Evolutionary conservation across 2,113 vertebrate genomes (phyloP), one percentile per base, ranked within the genome.

Genomic region (Hymenochirus boettgeri): DNA sequence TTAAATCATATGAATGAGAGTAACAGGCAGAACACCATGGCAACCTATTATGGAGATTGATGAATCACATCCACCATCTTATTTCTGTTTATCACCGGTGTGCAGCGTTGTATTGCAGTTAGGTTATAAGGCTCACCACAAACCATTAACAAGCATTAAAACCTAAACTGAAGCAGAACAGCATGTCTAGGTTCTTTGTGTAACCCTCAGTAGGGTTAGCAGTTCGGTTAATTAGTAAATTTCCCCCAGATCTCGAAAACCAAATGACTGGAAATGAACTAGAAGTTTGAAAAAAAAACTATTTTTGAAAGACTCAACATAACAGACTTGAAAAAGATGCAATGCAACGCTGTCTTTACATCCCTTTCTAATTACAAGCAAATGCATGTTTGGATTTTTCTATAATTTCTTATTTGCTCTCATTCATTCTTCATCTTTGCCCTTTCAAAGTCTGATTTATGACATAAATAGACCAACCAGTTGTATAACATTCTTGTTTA

Each of bases 181-280:
- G 2, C 19, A 21, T 29, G 13, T 21, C 37, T 22, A 5, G 33
- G 18, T n/a, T 31, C 46, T 33, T 13, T 33, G 46, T 27, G 4
- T 23, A 22, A 35, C 24, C 59, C 25, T 61, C 45, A 61, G 33
- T 61, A 18, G 59, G 59, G 46, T 50, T 31, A 50, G 45, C 45
- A 61, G 45, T 18, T 19, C 48, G 18, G 45, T 50, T 61, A 61
- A 61, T 61, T 61, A 61, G 59, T 61, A 18, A 15, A 12, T 46
- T 19, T n/a, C 59, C 31, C 19, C 24, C 22, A 5, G 8, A 27
- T 24, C 25, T 47, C n/a, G n/a, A 12, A 61, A n/a, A n/a, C n/a
- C n/a, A n/a, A n/a, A n/a, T n/a, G n/a, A 12, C 31, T 33, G 31
- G 4, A 33, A 11, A 35, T 35, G 33, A 11, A 13, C 33, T n/a